A percentile compares a stretch with the other conserved stretches of the same genome.
Evolutionary conservation across 2,888 invertebrate genomes (phyloP).

Genomic region (Mermis nigrescens): DNA sequence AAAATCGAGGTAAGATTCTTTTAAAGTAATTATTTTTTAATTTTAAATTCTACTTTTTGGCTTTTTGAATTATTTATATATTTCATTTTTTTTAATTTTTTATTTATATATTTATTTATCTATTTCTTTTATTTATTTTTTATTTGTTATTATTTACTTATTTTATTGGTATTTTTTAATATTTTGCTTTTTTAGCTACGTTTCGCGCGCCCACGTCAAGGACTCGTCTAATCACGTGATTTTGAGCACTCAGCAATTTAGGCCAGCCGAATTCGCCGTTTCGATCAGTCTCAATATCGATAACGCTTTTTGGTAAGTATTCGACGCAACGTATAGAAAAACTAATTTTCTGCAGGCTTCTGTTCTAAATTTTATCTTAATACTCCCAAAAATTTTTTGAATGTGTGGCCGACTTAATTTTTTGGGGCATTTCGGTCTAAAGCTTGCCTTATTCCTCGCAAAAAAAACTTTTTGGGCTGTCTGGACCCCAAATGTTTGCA

Average conservation of each 20-base stretch:
- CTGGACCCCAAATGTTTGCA: no score
- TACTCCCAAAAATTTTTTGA: no score
- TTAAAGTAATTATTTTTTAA: no score
- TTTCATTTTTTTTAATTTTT: constrained; percentile 3
- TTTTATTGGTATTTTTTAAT: constrained; percentile 8
- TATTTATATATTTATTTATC: constrained; percentile 9
- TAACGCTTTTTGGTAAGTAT: constrained; percentile 45
- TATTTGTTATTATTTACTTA: no score
- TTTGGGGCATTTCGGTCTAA: neutral
- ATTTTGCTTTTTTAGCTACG: constrained; percentile 45
- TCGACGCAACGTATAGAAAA: neutral
- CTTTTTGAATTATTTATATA: no score
- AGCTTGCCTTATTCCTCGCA: no score
- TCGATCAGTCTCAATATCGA: constrained; percentile 98
- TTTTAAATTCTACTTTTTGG: no score
- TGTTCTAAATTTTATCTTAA: neutral
- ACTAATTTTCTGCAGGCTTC: neutral
- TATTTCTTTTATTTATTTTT: no score
- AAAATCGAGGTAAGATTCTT: constrained; percentile 68
- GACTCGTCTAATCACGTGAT: constrained; percentile 91
- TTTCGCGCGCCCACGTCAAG: constrained; percentile 75
- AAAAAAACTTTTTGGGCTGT: no score
- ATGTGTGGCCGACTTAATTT: neutral
- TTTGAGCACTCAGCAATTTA: constrained; percentile 88
- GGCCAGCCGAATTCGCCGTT: constrained; percentile 90